A percentile compares a stretch with the other conserved stretches of the same genome.
Conservation (phyloP, 2,797 vertebrate species). For the Siniperca undulata region DNA sequence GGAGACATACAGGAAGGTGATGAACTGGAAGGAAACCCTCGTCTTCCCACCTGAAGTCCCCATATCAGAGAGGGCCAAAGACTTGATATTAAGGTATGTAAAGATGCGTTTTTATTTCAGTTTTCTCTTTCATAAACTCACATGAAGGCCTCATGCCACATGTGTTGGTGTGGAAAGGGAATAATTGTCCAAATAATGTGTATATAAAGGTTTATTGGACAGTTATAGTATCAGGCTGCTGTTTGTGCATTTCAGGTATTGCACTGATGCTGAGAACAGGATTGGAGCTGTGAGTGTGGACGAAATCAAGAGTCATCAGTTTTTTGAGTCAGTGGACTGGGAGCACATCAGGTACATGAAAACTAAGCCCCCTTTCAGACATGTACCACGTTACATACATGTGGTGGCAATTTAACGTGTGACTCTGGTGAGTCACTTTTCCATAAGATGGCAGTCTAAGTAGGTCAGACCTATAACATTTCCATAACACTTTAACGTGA, state of each 20-base stretch:
- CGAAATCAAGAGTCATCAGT: conserved; percentile 94
- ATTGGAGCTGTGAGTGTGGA: conserved; percentile 94
- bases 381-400: no score
- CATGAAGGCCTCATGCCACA: not conserved
- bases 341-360: conserved; percentile 94
- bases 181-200: not conserved
- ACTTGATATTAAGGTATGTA: conserved; percentile 93
- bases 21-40: conserved; percentile 99
- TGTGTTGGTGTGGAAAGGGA: not conserved
- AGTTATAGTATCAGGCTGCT: not conserved
- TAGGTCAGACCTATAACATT: not conserved
- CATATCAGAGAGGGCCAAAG: conserved; percentile 97
- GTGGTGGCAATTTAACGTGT: not conserved
- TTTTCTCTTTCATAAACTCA: not conserved
- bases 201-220: not conserved
- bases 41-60: conserved; percentile 98
- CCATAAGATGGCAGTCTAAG: not conserved
- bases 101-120: not conserved
- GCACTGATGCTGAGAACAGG: conserved; percentile 94
- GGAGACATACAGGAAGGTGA: conserved; percentile 98
- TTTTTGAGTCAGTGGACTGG: conserved; percentile 98
- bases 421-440: not conserved
- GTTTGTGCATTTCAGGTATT: conserved; percentile 87
- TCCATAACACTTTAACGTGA: not conserved
- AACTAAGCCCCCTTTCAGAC: not conserved